Percentiles rank a stretch among this genome's conserved stretches.
Evolutionary conservation across 53 echinoderm and acorn worm species (phyloP).

Genomic region (Hippasteria phrygiana): DNA sequence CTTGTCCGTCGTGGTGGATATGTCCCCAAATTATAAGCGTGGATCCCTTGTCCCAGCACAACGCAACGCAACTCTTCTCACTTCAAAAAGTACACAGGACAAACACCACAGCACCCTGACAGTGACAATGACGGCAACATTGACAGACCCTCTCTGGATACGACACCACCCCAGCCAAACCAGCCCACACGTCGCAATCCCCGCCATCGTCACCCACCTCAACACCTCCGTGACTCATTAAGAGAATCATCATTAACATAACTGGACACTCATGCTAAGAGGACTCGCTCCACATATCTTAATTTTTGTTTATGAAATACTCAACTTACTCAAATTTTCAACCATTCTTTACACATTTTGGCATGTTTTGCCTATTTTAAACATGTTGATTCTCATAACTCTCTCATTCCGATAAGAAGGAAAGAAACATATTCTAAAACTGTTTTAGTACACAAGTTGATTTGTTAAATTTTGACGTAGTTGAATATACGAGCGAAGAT

Average conservation of each 20-base stretch:
- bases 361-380: neutral
- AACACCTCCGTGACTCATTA: constrained; percentile 9
- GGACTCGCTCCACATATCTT: too few species aligned
- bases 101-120: neutral
- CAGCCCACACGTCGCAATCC: neutral
- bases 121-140: neutral
- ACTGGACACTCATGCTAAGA: neutral
- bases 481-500: neutral
- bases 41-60: constrained; percentile 55
- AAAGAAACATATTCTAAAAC: neutral
- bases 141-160: neutral
- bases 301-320: neutral
- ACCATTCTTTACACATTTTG: neutral
- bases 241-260: neutral
- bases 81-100: constrained; percentile 30
- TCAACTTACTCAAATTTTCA: neutral
- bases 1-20: constrained; percentile 63
- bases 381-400: neutral
- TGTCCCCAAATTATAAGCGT: constrained; percentile 39
- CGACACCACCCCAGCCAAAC: neutral
- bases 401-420: neutral
- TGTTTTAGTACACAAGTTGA: neutral
- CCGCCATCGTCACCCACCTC: constrained; percentile 4
- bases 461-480: neutral
- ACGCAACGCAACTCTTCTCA: constrained; percentile 30